Base-by-base conservation (phyloP, 2,888 invertebrate species). In the Cremastinae sp. region DNA sequence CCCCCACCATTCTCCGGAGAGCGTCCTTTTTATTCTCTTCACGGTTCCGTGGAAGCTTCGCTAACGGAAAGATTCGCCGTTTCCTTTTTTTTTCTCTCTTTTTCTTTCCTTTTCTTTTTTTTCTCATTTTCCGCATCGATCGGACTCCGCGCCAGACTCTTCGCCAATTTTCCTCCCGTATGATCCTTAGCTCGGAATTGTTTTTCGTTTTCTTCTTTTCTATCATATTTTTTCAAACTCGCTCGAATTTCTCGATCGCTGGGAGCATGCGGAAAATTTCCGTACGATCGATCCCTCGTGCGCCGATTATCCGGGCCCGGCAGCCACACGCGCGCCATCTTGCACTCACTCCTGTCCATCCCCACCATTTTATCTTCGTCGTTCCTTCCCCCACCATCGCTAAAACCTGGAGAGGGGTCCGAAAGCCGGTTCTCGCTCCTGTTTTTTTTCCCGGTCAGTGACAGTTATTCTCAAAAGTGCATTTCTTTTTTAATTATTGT, bases 281-380 rank as follows among this genome's bases (percentile, higher is more conserved):
- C 12, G 69, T 41, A 64, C 64, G 73, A 73, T 76, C 72, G 69
- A 76, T 76, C 59, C 69, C 76, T 76, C 76, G 76, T 65, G 76
- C 72, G 68, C 59, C 49, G 53, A 73, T 76, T 76, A 69, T 76
- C 75, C 75, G 66, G 71, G 71, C 66, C 75, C 72, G 73, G 76
- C 69, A 41, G 64, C 69, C 76, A 56, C 64, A 69, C 49, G 61
- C 28, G 28, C 76, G 76, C 76, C 76, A 76, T 76, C 73, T 76
- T 76, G 76, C 10, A 2, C 2, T n/a, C 14, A 14, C 59, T 43
- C n/a, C 64, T 56, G 22, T 49, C 43, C 9, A 3, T 5, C 45
- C 18, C 56, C n/a, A 3, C 20, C 7, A 35, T 49, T 12, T 22
- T 39, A 45, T 45, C 74, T 73, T 43, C 59, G 71, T 66, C 71